Conservation (phyloP, 2,888 invertebrate genomes). For the Tipula vernalis region DNA sequence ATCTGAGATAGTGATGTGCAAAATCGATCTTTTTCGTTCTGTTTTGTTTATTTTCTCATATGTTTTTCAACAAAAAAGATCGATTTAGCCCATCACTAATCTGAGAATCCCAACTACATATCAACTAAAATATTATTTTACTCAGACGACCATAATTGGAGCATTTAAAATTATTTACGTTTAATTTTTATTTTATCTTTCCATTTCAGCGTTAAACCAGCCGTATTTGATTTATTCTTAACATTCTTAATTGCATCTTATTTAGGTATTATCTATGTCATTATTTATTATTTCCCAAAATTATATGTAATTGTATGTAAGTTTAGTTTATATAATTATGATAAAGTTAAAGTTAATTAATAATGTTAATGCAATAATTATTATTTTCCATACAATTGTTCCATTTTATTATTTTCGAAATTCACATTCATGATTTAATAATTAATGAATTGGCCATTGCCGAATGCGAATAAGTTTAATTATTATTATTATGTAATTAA, state of each 20-base stretch:
- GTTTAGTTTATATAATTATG: constrained; percentile 27
- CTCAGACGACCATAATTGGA: too few relatives aligned
- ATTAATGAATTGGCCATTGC: background rate
- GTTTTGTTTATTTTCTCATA: too few relatives aligned
- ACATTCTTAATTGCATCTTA: constrained; percentile 77
- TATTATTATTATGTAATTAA: background rate
- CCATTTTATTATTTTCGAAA: background rate
- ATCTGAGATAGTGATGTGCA: too few relatives aligned
- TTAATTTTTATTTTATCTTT: constrained; percentile 11
- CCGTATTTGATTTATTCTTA: constrained; percentile 91
- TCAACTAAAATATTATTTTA: too few relatives aligned
- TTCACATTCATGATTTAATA: background rate
- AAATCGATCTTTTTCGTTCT: too few relatives aligned
- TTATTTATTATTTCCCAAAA: constrained; percentile 56
- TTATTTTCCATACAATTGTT: background rate
- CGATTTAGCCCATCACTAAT: too few relatives aligned
- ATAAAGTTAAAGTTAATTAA: constrained; percentile 20
- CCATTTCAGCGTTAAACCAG: constrained; percentile 83
- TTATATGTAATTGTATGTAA: constrained; percentile 51
- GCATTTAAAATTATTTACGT: too few relatives aligned
- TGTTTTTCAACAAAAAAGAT: too few relatives aligned
- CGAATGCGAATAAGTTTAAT: background rate
- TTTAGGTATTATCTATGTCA: constrained; percentile 70
- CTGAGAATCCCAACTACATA: too few relatives aligned
- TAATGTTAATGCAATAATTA: background rate